phyloP scores from a whole-genome alignment of 2,888 invertebrate genomes.

The Stenodera caucasica region DNA sequence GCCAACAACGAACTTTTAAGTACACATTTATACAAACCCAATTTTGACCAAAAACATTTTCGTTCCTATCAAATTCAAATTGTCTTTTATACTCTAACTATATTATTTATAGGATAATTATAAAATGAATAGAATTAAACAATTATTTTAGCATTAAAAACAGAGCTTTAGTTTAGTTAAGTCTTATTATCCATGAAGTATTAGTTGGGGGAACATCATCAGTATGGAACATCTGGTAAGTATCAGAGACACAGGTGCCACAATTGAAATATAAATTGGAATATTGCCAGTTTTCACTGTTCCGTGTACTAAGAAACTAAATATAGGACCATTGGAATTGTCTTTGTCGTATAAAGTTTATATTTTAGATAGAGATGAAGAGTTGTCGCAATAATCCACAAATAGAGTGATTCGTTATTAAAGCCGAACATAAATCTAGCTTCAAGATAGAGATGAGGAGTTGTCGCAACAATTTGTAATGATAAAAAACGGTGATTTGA shows the following conservation, averaged over 20 bases:
- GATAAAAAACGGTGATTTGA: too few species aligned
- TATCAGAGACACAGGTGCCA: neutral
- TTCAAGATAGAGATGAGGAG: too few species aligned
- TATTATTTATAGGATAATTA: neutral
- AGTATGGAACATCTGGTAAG: neutral
- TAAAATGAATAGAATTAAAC: neutral
- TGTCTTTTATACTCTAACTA: too few species aligned
- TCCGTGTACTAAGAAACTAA: neutral
- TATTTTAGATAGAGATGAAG: too few species aligned
- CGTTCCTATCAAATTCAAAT: too few species aligned
- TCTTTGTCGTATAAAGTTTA: neutral
- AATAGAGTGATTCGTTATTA: too few species aligned
- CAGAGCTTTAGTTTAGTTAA: neutral
- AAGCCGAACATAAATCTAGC: too few species aligned
- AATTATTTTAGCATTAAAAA: neutral
- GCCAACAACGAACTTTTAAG: neutral
- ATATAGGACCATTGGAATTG: neutral
- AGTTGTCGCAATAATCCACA: too few species aligned
- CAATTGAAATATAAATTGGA: conserved; percentile 6
- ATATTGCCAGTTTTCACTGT: neutral
- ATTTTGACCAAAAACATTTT: neutral
- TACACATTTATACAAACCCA: neutral
- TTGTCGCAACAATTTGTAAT: too few species aligned
- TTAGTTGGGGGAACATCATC: neutral
- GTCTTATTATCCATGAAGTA: neutral